Evolutionary conservation across 2,797 vertebrate species (phyloP).

Genomic region (Tapera naevia): DNA sequence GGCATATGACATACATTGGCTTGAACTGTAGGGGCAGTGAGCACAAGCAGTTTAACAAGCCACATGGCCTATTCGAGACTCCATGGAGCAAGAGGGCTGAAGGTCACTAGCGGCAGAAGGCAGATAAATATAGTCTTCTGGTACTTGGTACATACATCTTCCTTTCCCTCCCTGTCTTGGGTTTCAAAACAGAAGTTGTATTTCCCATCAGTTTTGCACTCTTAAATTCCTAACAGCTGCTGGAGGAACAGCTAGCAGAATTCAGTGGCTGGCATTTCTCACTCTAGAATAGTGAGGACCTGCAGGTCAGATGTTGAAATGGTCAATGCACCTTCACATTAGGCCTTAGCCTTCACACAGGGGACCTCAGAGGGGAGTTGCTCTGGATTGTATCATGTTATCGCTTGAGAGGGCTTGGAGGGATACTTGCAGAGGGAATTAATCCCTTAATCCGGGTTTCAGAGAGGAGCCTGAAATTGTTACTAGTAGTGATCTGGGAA

Average conservation of each 20-base stretch:
- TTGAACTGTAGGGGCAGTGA: neutral
- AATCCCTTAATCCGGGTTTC: neutral
- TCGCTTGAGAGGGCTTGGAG: neutral
- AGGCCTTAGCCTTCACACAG: too few species aligned
- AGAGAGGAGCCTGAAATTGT: neutral
- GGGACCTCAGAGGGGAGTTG: neutral
- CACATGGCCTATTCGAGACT: neutral
- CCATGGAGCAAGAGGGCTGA: neutral
- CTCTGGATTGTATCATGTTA: neutral
- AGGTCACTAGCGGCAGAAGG: neutral
- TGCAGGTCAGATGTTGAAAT: neutral
- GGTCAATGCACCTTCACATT: neutral
- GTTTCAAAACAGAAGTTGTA: neutral
- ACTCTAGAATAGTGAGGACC: neutral
- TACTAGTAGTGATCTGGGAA: neutral
- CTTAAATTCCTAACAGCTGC: neutral
- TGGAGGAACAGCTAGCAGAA: neutral
- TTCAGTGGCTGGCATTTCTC: neutral
- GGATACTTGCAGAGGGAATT: neutral
- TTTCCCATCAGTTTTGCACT: neutral
- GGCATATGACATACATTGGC: neutral
- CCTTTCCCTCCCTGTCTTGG: neutral
- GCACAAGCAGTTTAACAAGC: neutral
- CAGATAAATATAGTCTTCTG: neutral
- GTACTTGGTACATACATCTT: neutral